phyloP scores from a whole-genome alignment of 2,113 vertebrate species.

The Prietella phreatophila region DNA sequence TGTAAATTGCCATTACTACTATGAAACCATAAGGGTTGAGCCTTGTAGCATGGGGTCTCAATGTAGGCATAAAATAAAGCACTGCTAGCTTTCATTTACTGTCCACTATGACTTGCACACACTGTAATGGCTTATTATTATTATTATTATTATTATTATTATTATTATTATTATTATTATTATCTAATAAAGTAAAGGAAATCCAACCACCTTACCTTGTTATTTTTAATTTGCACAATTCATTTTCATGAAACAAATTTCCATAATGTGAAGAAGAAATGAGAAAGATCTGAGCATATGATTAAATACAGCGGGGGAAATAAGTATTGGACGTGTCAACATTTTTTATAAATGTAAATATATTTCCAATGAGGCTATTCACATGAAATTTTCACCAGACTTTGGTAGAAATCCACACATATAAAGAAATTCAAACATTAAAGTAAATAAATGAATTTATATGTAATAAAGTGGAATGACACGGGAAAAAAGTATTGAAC shows the following conservation, averaged over 20 bases:
- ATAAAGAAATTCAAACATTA: too few relatives aligned
- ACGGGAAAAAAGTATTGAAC: too few relatives aligned
- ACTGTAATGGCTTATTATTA: neutral
- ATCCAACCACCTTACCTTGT: neutral
- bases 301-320: neutral
- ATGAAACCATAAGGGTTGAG: neutral
- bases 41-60: neutral
- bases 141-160: too few relatives aligned
- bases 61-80: neutral
- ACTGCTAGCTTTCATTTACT: neutral
- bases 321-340: too few relatives aligned
- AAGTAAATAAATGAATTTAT: too few relatives aligned
- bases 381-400: too few relatives aligned
- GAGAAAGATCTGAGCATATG: neutral
- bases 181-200: neutral
- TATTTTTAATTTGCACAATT: neutral
- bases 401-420: too few relatives aligned
- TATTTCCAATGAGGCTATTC: too few relatives aligned
- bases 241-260: neutral
- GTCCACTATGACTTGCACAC: neutral
- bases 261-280: neutral
- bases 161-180: neutral
- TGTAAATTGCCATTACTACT: neutral
- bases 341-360: too few relatives aligned
- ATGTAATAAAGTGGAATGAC: too few relatives aligned